Evolutionary conservation across 92 coral and sea anemone genomes (phyloP).

Genomic region (Paramuricea clavata): DNA sequence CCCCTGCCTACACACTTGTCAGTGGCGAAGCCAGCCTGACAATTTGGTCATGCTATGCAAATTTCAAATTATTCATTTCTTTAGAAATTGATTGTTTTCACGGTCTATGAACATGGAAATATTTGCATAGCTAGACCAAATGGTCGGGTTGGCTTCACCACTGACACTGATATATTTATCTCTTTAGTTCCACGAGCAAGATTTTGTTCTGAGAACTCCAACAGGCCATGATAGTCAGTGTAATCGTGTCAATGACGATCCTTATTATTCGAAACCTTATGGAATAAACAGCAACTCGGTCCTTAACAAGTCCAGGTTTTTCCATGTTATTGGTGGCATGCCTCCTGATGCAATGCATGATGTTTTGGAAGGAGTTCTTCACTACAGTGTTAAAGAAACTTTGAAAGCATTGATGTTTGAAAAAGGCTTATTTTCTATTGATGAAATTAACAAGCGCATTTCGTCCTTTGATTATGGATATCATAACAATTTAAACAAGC

Average conservation of each 20-base stretch:
- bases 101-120: too few relatives aligned
- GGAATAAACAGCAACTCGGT: conserved; percentile 49
- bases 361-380: conserved; percentile 68
- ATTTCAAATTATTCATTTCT: too few relatives aligned
- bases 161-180: neutral
- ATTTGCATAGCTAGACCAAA: too few relatives aligned
- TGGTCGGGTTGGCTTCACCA: too few relatives aligned
- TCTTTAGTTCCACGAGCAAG: conserved; percentile 55
- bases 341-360: conserved; percentile 84
- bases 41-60: too few relatives aligned
- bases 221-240: conserved; percentile 64
- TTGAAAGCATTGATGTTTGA: conserved; percentile 59
- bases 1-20: too few relatives aligned
- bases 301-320: conserved; percentile 56
- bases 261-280: conserved; percentile 44
- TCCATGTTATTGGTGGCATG: conserved; percentile 67
- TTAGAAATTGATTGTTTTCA: too few relatives aligned
- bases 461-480: conserved; percentile 70
- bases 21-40: too few relatives aligned
- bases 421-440: conserved; percentile 53
- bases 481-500: conserved; percentile 61
- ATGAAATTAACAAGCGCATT: conserved; percentile 57
- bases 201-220: conserved; percentile 56
- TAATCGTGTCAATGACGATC: conserved; percentile 30
- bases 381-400: conserved; percentile 59